Evolutionary conservation across 2,888 invertebrate genomes (phyloP), one percentile per base, ranked within the genome.

Genomic region (Anthrax anthrax): DNA sequence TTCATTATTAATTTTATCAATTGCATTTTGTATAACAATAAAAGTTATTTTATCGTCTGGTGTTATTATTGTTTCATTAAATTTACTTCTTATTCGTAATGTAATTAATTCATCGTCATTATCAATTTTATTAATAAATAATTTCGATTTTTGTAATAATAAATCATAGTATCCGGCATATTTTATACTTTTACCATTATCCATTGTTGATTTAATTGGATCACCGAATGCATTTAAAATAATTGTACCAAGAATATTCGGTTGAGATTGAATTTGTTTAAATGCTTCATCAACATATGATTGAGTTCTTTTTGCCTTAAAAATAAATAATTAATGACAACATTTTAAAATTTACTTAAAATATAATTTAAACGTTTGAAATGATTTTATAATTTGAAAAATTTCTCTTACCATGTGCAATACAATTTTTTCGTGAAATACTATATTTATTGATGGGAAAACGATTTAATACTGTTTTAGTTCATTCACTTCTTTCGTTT

Each of bases 1-100:
- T 12, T 47, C 27, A 23, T 19, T 42, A 41, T 54, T 52, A 3
- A 51, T 40, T 48, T 50, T 49, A 47, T 67, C 67, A 18, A 44
- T 46, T 1, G 64, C 57, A 50, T 58, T 60, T 50, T 66, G 66
- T 2, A 64, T 55, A 12, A 66, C 67, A 37, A 67, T 50, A 4
- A 64, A 51, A 1, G 64, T 63, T 13, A 66, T 60, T 52, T 62
- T 63, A 3, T 51, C 63, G 55, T 67, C 66, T 2, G 64, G 62
- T 3, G 61, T 54, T 6, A 66, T 60, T 4, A 66, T 54, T 0
- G 62, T 60, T 43, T 66, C 66, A 42, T 64, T 60, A 12, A 49
- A 47, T 36, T 50, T 60, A 4, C 67, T 64, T 18, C 64, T 59
- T 0, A 67, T 60, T 6, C 65, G 55, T 18, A 66, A 36, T 49